A percentile compares a stretch with the other conserved stretches of the same genome.
Evolutionary conservation across 2,797 vertebrate species (phyloP).

Genomic region (Manis crassicaudata): DNA sequence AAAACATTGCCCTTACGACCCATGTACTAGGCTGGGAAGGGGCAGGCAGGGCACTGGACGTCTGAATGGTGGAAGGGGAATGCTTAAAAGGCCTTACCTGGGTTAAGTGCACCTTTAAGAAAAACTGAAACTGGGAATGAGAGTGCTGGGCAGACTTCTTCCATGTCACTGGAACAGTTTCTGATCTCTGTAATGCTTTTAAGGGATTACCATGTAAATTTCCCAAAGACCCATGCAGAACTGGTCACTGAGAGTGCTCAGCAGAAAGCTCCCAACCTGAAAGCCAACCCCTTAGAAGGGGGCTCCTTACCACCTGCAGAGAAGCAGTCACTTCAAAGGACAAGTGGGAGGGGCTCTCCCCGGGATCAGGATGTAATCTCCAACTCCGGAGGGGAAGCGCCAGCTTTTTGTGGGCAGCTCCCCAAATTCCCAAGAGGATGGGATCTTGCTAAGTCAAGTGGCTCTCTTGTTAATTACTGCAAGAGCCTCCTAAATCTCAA

Average conservation of each 20-base stretch:
- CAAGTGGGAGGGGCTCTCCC: background rate
- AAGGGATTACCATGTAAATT: conserved; percentile 47
- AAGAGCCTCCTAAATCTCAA: conserved; percentile 31
- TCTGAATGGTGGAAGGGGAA: background rate
- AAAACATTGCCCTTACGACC: background rate
- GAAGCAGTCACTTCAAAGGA: conserved; percentile 52
- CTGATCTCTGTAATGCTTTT: conserved; percentile 56
- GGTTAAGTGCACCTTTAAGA: background rate
- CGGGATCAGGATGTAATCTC: conserved; percentile 33
- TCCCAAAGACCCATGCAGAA: conserved; percentile 25
- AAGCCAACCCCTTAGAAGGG: background rate
- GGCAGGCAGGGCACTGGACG: background rate
- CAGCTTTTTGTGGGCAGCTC: conserved; percentile 17
- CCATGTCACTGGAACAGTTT: background rate
- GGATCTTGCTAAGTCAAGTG: conserved; percentile 38
- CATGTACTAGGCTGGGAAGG: background rate
- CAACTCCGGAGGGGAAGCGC: background rate
- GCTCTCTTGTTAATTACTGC: conserved; percentile 46
- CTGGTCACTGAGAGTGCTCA: background rate
- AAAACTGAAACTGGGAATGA: background rate
- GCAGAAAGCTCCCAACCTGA: background rate
- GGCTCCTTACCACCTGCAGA: conserved; percentile 13
- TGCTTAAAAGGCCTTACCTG: background rate
- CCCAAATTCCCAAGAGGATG: conserved; percentile 58
- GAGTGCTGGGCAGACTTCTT: background rate